Conservation (phyloP, 1,140 invertebrate genomes). For the Aphis gossypii region DNA sequence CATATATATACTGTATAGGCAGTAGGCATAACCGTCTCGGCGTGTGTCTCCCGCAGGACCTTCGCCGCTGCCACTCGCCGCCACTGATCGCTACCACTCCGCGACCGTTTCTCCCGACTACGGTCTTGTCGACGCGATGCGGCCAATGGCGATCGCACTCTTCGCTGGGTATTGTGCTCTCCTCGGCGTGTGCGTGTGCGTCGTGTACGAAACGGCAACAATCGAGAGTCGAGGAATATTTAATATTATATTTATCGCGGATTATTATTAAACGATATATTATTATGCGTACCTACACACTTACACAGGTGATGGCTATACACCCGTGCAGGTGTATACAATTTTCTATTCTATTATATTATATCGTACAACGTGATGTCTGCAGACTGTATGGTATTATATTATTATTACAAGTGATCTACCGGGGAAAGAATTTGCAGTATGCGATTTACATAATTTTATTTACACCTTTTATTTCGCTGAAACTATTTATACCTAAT, state of each 20-base stretch:
- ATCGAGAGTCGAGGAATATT: neutral
- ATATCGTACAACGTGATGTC: no score
- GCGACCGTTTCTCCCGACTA: neutral
- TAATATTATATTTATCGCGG: neutral
- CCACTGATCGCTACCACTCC: neutral
- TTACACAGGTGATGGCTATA: neutral
- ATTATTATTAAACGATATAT: slow-evolving; percentile 2
- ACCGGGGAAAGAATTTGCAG: neutral
- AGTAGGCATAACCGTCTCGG: neutral
- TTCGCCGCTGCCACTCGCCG: neutral
- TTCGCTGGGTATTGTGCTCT: neutral
- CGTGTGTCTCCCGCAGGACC: neutral
- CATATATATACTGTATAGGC: no score
- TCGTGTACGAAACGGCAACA: no score
- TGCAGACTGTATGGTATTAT: neutral
- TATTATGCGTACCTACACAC: neutral
- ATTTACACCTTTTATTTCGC: neutral
- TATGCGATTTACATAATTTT: neutral
- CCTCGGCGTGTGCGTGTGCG: no score
- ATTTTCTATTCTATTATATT: neutral
- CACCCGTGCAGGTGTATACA: neutral
- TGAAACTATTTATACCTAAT: neutral
- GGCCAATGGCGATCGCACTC: neutral
- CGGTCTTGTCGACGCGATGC: neutral
- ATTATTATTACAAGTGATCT: neutral